phyloP scores from a whole-genome alignment of 1,140 invertebrate species.

The Stratiolaelaps scimitus region DNA sequence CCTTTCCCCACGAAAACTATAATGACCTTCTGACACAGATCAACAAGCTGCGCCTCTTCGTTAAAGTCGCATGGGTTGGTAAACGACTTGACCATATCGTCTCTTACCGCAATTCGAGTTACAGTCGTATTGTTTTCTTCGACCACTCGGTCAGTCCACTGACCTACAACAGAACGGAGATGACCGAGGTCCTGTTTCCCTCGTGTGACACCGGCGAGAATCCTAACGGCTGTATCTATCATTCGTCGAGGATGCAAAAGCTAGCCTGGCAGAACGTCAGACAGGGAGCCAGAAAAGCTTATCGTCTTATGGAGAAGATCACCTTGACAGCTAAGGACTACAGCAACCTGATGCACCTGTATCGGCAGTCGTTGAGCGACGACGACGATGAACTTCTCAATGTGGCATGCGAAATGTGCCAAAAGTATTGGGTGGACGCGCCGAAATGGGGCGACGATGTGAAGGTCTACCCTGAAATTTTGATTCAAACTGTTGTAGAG shows the following conservation, averaged over 20 bases:
- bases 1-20: constrained; percentile 20
- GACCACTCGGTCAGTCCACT: neutral
- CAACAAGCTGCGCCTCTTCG: neutral
- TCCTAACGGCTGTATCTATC: neutral
- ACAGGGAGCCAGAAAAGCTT: neutral
- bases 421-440: neutral
- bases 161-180: neutral
- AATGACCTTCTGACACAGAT: neutral
- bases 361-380: neutral
- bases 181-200: constrained; percentile 11
- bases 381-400: neutral
- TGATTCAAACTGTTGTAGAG: neutral
- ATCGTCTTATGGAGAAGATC: neutral
- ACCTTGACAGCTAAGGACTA: too few relatives aligned
- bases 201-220: neutral
- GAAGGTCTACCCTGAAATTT: neutral
- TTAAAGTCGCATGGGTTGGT: constrained; percentile 20
- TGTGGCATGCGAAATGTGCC: neutral
- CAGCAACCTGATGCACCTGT: neutral
- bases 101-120: neutral
- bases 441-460: neutral
- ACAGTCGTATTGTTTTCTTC: neutral
- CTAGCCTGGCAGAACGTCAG: neutral
- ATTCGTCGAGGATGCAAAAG: neutral
- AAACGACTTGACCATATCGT: neutral